Evolutionary conservation across 1,140 invertebrate genomes (phyloP), one percentile per base, ranked within the genome.

Genomic region (Ceratosolen fusciceps): DNA sequence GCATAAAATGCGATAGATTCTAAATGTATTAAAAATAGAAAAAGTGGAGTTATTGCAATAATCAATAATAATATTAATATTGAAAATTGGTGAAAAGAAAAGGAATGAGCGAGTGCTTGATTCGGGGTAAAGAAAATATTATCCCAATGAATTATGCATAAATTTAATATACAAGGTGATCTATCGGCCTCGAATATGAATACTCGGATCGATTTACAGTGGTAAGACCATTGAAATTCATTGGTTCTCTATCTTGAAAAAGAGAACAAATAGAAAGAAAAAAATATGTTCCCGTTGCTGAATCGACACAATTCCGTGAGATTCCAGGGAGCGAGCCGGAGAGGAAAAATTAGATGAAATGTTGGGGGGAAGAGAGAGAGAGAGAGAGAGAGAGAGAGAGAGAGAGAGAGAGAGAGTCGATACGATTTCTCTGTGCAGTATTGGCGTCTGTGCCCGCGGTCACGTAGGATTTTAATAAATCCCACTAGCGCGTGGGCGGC

Each of bases 381-480:
- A 19, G 26, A 43, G 7, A 52, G 16, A 60, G 4, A 21, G 2
- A 54, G 0, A 65, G 21, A 74, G 43, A n/a, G n/a, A n/a, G n/a
- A 52, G 16, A 60, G 4, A 21, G 2, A 54, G 0, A 65, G 21
- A 74, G 43, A 77, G 75, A 26, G 47, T 24, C 29, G 60, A 67
- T 39, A 43, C 62, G 12, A 76, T 76, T 78, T 72, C 54, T 72
- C 68, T 26, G 52, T 26, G 52, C 62, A 60, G 21, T 10, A 19
- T 74, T 10, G 34, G 74, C 31, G 31, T 52, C 74, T 37, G 60
- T 60, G 47, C 21, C 16, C 21, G 54, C 43, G 68, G 68, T 65
- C 68, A 72, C 67, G 68, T 78, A 72, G 54, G 68, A 72, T 78
- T 78, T 79, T 74, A 79, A 79, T 79, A 73, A 71, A 79, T 79